Evolutionary conservation across 2,888 invertebrate species (phyloP).

Genomic region (Allophyes oxyacanthae): DNA sequence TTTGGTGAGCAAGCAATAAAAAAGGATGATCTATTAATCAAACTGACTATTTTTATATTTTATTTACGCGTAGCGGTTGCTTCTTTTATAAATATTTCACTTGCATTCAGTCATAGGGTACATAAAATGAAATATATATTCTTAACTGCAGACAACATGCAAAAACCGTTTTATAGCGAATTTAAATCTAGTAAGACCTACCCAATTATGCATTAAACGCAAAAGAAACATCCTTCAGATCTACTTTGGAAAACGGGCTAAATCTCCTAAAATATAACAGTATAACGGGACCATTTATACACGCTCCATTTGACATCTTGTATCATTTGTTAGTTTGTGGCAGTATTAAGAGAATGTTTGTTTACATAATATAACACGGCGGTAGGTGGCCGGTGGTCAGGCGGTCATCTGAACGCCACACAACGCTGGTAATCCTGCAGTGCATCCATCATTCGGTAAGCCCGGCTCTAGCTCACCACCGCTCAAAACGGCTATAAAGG

Average conservation of each 20-base stretch:
- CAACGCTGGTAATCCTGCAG: slow-evolving; percentile 73
- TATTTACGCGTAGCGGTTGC: too few species aligned
- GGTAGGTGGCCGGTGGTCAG: slow-evolving; percentile 49
- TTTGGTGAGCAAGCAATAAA: background rate
- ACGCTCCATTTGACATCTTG: slow-evolving; percentile 42
- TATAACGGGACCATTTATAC: slow-evolving; percentile 46
- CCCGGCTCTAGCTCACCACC: slow-evolving; percentile 74
- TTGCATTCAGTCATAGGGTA: too few species aligned
- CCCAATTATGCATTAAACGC: slow-evolving; percentile 16
- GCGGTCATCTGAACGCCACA: slow-evolving; percentile 64
- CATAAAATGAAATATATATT: too few species aligned
- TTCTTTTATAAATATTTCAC: too few species aligned
- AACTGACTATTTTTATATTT: too few species aligned
- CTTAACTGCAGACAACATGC: too few species aligned
- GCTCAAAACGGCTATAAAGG: slow-evolving; percentile 77
- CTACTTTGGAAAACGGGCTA: slow-evolving; percentile 20
- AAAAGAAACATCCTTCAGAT: slow-evolving; percentile 18
- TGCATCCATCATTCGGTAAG: slow-evolving; percentile 81
- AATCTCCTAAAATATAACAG: slow-evolving; percentile 28
- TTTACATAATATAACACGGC: slow-evolving; percentile 49
- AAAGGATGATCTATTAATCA: too few species aligned
- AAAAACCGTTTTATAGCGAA: too few species aligned
- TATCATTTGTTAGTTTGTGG: slow-evolving; percentile 55
- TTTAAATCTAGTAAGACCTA: too few species aligned
- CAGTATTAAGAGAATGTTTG: slow-evolving; percentile 49